Evolutionary conservation across 2,888 invertebrate genomes (phyloP).

Genomic region (Lobophora halterata): DNA sequence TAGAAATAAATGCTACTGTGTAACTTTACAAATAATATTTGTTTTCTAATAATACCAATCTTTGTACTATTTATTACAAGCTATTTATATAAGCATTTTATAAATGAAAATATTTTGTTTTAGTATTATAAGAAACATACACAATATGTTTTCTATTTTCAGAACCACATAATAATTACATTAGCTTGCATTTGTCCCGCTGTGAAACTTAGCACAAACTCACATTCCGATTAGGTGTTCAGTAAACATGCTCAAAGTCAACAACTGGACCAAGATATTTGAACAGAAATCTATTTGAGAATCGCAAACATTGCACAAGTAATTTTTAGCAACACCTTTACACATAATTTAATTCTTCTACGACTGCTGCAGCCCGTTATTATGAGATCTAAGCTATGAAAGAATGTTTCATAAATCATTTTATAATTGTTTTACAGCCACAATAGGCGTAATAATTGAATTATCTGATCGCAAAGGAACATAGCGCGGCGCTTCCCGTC

Average conservation of each 20-base stretch:
- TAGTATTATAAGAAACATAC: too few relatives aligned
- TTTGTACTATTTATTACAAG: too few relatives aligned
- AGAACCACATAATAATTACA: slow-evolving; percentile 18
- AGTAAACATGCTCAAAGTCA: slow-evolving; percentile 66
- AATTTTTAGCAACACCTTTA: slow-evolving; percentile 30
- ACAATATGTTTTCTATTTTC: slow-evolving; percentile 17
- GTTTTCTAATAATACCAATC: too few relatives aligned
- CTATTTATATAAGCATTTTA: too few relatives aligned
- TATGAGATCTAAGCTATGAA: slow-evolving; percentile 7
- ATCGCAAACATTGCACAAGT: slow-evolving; percentile 48
- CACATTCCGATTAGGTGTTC: slow-evolving; percentile 61
- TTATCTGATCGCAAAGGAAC: slow-evolving; percentile 40
- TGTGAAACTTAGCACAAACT: slow-evolving; percentile 17
- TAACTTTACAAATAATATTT: too few relatives aligned
- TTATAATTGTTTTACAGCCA: slow-evolving; percentile 23
- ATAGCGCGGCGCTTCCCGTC: slow-evolving; percentile 32
- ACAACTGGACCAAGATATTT: slow-evolving; percentile 69
- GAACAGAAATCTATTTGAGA: slow-evolving; percentile 50
- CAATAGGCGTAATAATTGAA: slow-evolving; percentile 53
- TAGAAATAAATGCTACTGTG: too few relatives aligned
- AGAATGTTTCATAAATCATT: slow-evolving; percentile 4
- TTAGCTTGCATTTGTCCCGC: slow-evolving; percentile 17
- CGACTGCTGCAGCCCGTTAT: slow-evolving; percentile 6
- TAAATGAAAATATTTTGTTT: too few relatives aligned
- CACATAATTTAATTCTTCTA: slow-evolving; percentile 18